phyloP scores from a whole-genome alignment of 1,140 invertebrate genomes.

The Drosophila rhopaloa region DNA sequence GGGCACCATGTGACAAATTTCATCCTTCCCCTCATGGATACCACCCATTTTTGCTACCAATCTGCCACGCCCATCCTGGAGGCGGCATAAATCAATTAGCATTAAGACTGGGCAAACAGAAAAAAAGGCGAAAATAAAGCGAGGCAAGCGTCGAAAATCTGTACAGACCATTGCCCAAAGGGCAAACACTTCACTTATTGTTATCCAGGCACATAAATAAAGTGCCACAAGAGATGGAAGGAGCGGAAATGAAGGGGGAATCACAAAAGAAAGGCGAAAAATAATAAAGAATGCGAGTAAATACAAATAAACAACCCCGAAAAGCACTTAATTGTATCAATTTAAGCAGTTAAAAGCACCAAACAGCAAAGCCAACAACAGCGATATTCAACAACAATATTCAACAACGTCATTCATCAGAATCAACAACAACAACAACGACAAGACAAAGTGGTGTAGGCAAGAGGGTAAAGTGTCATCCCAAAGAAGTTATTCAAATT shows the following conservation, averaged over 20 bases:
- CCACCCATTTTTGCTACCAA: neutral
- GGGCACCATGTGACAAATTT: slow-evolving; percentile 38
- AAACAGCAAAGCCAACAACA: slow-evolving; percentile 18
- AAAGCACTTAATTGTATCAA: slow-evolving; percentile 78
- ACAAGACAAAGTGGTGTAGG: neutral
- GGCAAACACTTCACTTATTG: slow-evolving; percentile 69
- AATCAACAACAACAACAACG: slow-evolving; percentile 17
- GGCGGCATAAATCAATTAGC: slow-evolving; percentile 74
- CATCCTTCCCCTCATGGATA: neutral
- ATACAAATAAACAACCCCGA: slow-evolving; percentile 69
- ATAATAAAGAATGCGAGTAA: slow-evolving; percentile 46
- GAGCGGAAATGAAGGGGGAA: neutral
- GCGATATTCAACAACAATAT: slow-evolving; percentile 5
- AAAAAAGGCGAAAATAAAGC: slow-evolving; percentile 11
- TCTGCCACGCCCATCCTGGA: slow-evolving; percentile 19
- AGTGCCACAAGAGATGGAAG: slow-evolving; percentile 20
- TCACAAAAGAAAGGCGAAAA: slow-evolving; percentile 12
- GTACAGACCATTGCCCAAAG: slow-evolving; percentile 44
- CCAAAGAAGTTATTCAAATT: too few species aligned
- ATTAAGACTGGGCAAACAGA: slow-evolving; percentile 45
- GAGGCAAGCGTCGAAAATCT: slow-evolving; percentile 29
- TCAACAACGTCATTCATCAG: slow-evolving; percentile 28
- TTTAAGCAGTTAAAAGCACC: slow-evolving; percentile 66
- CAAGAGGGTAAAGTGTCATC: neutral
- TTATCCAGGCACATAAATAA: slow-evolving; percentile 69